Evolutionary conservation across 2,797 vertebrate genomes (phyloP), one percentile per base, ranked within the genome.

Genomic region (Astyanax mexicanus): DNA sequence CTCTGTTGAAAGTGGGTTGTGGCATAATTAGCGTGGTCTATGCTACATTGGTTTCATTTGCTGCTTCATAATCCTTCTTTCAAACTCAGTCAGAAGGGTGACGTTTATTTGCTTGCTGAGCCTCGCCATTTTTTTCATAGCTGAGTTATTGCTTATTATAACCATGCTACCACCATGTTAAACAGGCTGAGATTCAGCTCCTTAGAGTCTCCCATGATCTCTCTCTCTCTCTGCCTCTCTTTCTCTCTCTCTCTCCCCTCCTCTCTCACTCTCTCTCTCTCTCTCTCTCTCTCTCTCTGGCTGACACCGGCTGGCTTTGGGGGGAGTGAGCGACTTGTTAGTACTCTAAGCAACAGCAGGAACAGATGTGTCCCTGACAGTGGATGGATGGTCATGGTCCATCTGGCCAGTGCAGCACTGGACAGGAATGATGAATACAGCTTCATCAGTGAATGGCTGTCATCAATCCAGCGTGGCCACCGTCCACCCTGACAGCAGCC

Each of bases 341-440:
- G 97, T 96, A 96, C 93, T 95, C 95, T 94, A 93, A 96, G 96
- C 96, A 97, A 96, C 95, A 96, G 94, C 93, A 93, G 94, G 96
- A 98, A 96, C 97, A 99, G 98, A 98, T 98, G 98, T 95, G 96
- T 96, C 97, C 96, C 96, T 98, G 97, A 98, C 96, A 97, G 95
- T 93, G 96, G 96, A 99, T 99, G 96, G 97, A 98, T 98, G 96
- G 96, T 97, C 96, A 96, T 96, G 96, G 96, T 99, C 97, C 97
- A 98, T 98, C 97, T 98, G 98, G 97, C 96, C 96, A 96, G 95
- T 94, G 95, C 96, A 97, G 95, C 95, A 94, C 95, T 94, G 95
- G 96, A 98, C 97, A 98, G 96, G 96, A 96, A 98, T 98, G 97
- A 99, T 98, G 97, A 97, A 97, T 97, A 99, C 97, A 96, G 97